Base-by-base conservation (phyloP, 1,140 invertebrate species). In the Phymastichus coffea region DNA sequence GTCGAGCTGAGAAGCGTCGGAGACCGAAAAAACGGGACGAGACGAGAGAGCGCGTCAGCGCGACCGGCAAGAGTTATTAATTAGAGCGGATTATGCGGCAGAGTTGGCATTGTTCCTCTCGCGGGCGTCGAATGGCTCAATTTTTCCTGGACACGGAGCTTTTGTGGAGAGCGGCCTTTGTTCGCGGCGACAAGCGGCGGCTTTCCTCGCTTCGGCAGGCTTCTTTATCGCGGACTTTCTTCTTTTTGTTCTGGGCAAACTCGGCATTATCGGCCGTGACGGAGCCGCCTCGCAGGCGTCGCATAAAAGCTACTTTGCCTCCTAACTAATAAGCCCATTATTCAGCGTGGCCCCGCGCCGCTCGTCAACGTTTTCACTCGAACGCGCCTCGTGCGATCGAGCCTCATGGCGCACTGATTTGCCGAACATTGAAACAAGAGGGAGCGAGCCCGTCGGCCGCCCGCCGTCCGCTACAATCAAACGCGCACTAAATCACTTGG, bases 401-500 rank as follows among this genome's bases (percentile, higher is more conserved):
- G 23, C 3, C 14, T n/a, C 22, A 7, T 38, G 14, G 41, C 19
- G 12, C 25, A 15, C 23, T 12, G 17, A 22, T n/a, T 55, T 17
- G 51, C 28, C 3, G 30, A 12, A 26, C 25, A 58, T 49, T 12
- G 25, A 23, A 23, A 48, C 26, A 40, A 47, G 14, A 14, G 20
- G 19, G 17, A 41, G n/a, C 4, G 14, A 37, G 12, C 6, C 35
- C 3, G 14, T 4, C 10, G n/a, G 41, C 6, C 14, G 33, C 19
- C 9, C 43, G 37, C 15, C 23, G 40, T 43, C n/a, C n/a, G n/a
- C n/a, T n/a, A 49, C 48, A 35, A 59, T 59, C 25, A 59, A 59
- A 59, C 48, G 52, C 49, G 40, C 49, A 59, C 57, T 53, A 59
- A 59, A 59, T 59, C 57, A 59, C 23, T 43, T 37, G 53, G 53